These are phyloP conservation scores for Peromyscus leucopus DNA, from an alignment of 2,113 vertebrate species.

Conservation along the genomic window DNA sequence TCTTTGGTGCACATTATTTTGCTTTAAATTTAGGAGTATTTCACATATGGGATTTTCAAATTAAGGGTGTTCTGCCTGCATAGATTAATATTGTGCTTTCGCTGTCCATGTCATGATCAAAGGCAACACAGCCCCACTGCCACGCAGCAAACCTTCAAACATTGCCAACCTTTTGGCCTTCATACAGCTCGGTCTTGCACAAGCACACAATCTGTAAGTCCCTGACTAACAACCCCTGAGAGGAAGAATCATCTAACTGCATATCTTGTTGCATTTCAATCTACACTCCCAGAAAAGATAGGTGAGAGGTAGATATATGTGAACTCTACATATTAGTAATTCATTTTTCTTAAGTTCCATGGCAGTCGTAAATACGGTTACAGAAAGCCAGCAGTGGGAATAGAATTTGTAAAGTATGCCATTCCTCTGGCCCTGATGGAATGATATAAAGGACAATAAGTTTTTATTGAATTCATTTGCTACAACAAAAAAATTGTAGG, in stretches of 20 bases:
- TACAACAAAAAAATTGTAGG: background rate
- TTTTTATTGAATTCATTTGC: constrained; percentile 30
- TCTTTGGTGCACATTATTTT: background rate
- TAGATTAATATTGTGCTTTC: background rate
- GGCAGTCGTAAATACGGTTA: background rate
- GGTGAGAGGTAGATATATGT: background rate
- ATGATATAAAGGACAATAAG: background rate
- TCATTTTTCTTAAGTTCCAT: background rate
- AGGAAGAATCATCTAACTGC: background rate
- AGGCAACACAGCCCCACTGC: background rate
- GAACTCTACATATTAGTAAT: background rate
- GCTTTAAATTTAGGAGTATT: background rate
- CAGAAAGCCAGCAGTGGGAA: background rate
- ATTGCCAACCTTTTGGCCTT: background rate
- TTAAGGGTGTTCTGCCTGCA: background rate
- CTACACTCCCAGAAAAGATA: background rate
- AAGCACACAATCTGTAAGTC: background rate
- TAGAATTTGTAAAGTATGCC: background rate
- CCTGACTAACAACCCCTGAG: background rate
- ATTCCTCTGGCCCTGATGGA: background rate
- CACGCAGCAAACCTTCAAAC: background rate
- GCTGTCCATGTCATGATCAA: background rate
- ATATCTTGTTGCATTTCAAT: constrained; percentile 3
- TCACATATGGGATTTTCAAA: background rate
- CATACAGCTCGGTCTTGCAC: background rate